These are phyloP conservation scores for Apeltes quadracus DNA, from an alignment of 2,113 vertebrate species.

Conservation along the genomic window DNA sequence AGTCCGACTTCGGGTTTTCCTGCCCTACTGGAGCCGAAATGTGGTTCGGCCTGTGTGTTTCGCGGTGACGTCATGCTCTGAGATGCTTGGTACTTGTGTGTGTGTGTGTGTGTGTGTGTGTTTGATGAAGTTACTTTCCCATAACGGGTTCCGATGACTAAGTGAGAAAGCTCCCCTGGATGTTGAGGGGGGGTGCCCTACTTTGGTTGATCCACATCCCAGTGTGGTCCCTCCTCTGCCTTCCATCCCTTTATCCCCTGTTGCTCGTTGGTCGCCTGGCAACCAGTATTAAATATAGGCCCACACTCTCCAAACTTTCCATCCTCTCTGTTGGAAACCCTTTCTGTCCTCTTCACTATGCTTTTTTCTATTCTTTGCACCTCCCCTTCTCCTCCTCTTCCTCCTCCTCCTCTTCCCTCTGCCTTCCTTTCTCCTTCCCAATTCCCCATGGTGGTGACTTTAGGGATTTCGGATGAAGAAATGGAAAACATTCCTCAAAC, in stretches of 20 bases:
- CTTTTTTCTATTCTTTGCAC: conserved; percentile 22
- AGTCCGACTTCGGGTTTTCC: conserved; percentile 13
- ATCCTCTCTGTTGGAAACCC: conserved; percentile 76
- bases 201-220: conserved; percentile 32
- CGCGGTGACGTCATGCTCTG: conserved; percentile 35
- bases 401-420: conserved; percentile 30
- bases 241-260: conserved; percentile 71
- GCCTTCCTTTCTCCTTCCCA: conserved; percentile 44
- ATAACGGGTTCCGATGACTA: conserved; percentile 16
- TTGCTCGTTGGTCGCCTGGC: conserved; percentile 78
- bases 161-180: conserved; percentile 4
- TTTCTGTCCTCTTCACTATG: conserved; percentile 64
- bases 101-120: conserved; percentile 9
- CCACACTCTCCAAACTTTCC: conserved; percentile 80
- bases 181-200: conserved; percentile 6
- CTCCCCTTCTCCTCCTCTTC: conserved; percentile 48
- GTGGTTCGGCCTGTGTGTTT: conserved; percentile 4
- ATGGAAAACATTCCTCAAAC: conserved; percentile 83
- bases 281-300: conserved; percentile 84
- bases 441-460: conserved; percentile 71
- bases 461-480: conserved; percentile 77
- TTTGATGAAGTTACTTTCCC: conserved; percentile 10
- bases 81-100: conserved; percentile 27
- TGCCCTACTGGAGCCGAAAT: conserved; percentile 12
- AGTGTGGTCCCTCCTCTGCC: conserved; percentile 65